These are phyloP conservation scores for Crocidura indochinensis DNA, from an alignment of 2,797 vertebrate genomes.

Conservation along the genomic window DNA sequence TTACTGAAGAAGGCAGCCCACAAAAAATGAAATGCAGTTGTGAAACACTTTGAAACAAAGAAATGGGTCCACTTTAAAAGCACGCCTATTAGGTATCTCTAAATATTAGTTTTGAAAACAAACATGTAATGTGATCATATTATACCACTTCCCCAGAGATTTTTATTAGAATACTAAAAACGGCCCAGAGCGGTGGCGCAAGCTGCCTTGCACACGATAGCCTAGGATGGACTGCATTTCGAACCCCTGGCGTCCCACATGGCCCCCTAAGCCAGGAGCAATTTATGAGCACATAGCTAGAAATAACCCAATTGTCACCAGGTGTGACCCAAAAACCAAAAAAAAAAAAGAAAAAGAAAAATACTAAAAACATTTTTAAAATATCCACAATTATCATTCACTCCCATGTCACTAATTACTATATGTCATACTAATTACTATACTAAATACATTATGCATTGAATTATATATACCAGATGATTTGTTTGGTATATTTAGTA, in stretches of 20 bases:
- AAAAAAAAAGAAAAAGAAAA: too few relatives aligned
- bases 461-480: neutral
- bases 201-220: too few relatives aligned
- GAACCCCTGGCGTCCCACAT: too few relatives aligned
- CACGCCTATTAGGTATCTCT: slow-evolving; percentile 24
- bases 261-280: too few relatives aligned
- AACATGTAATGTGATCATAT: slow-evolving; percentile 25
- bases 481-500: neutral
- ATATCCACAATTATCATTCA: slow-evolving; percentile 6
- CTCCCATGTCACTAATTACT: slow-evolving; percentile 1
- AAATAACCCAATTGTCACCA: too few relatives aligned
- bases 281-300: too few relatives aligned
- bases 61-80: slow-evolving; percentile 28
- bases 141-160: neutral
- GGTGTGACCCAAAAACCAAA: too few relatives aligned
- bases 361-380: neutral
- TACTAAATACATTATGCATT: neutral
- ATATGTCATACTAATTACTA: neutral
- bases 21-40: too few relatives aligned
- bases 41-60: slow-evolving; percentile 5
- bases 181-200: neutral
- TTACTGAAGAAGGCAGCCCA: too few relatives aligned
- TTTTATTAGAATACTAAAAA: slow-evolving; percentile 55
- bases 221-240: too few relatives aligned
- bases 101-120: slow-evolving; percentile 33